phyloP scores from a whole-genome alignment of 1,140 invertebrate species.

The Apis cerana region DNA sequence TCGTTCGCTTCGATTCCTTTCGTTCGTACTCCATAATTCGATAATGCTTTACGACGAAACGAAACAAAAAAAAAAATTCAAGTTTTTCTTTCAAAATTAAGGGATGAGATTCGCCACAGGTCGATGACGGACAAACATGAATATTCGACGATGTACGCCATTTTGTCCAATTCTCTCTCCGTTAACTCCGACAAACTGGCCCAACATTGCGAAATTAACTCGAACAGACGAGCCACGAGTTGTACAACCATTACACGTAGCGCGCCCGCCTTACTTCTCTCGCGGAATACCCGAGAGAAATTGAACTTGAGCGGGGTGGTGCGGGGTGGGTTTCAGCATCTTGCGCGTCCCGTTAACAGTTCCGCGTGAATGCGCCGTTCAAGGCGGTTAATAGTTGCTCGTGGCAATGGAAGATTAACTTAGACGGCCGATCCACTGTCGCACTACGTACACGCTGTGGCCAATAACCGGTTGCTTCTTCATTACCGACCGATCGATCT shows the following conservation, averaged over 20 bases:
- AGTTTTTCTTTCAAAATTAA: no score
- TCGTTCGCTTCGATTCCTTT: no score
- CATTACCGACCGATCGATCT: conserved; percentile 16
- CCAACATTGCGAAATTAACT: conserved; percentile 4
- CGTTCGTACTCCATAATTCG: no score
- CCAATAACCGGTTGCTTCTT: neutral
- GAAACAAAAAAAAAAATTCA: no score
- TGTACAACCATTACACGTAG: neutral
- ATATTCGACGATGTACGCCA: neutral
- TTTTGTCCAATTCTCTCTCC: neutral
- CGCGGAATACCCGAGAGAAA: neutral
- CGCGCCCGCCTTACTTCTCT: neutral
- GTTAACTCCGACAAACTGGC: neutral
- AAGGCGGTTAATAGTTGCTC: conserved; percentile 3
- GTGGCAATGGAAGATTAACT: conserved; percentile 19
- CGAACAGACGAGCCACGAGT: neutral
- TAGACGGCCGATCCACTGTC: neutral
- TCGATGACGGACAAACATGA: neutral
- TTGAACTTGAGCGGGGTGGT: neutral
- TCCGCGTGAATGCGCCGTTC: conserved; percentile 10
- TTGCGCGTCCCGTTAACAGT: neutral
- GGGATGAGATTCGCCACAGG: neutral
- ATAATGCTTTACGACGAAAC: no score
- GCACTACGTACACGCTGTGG: neutral
- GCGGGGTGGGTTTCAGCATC: neutral